These are phyloP conservation scores for Paraescarpia echinospica DNA, from an alignment of 1,140 invertebrate species.

Conservation along the genomic window DNA sequence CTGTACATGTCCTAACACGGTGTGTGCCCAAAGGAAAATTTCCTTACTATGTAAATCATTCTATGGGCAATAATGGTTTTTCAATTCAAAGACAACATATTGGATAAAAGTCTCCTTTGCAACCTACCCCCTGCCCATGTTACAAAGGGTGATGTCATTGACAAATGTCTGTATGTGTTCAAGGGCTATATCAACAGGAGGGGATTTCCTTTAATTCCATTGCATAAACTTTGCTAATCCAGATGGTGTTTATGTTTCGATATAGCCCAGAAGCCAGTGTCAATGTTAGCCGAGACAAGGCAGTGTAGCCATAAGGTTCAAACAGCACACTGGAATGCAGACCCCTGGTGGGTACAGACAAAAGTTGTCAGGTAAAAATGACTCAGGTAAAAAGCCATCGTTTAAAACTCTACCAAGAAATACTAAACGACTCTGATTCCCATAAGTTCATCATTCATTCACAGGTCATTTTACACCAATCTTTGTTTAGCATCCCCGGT, in stretches of 20 bases:
- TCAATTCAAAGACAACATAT: no score
- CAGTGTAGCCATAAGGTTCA: not conserved
- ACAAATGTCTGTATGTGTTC: not conserved
- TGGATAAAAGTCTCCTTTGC: no score
- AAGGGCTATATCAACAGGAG: not conserved
- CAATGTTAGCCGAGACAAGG: not conserved
- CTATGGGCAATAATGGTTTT: no score
- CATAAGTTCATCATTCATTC: not conserved
- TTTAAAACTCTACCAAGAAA: not conserved
- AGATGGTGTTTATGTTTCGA: not conserved
- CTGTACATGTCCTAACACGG: no score
- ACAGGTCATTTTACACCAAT: not conserved
- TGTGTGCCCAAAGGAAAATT: no score
- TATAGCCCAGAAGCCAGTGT: not conserved
- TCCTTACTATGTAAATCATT: no score
- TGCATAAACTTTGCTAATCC: not conserved
- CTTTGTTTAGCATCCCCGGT: not conserved
- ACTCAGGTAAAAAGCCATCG: not conserved
- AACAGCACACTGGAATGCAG: not conserved
- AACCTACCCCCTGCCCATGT: no score
- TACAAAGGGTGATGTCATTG: not conserved
- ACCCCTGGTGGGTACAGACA: not conserved
- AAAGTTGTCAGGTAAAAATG: not conserved
- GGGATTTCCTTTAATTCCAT: not conserved
- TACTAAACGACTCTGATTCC: not conserved